These are phyloP conservation scores for Cheirogaleus medius DNA, from an alignment of 2,113 vertebrate genomes.

Conservation along the genomic window DNA sequence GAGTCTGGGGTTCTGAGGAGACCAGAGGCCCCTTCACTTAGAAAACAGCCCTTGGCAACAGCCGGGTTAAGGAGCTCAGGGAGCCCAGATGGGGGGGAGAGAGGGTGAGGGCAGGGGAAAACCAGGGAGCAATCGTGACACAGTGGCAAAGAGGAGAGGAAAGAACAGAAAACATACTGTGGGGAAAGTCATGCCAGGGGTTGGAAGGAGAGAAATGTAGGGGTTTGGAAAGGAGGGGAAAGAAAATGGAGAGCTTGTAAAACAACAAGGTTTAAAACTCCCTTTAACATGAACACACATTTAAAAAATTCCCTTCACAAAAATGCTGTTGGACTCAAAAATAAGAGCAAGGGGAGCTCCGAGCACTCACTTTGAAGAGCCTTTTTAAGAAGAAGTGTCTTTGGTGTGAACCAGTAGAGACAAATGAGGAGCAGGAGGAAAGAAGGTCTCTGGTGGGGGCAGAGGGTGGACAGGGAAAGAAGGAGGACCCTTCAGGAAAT, in stretches of 20 bases:
- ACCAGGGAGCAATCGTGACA: neutral
- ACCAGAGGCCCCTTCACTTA: neutral
- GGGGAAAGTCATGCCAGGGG: neutral
- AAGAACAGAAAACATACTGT: neutral
- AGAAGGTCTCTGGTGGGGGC: neutral
- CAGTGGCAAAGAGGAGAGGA: neutral
- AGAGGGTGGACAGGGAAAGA: neutral
- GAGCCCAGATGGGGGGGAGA: neutral
- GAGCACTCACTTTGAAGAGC: conserved; percentile 31
- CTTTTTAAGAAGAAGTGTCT: neutral
- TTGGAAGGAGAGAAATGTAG: rapidly evolving
- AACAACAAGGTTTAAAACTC: conserved; percentile 28
- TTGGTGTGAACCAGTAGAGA: neutral
- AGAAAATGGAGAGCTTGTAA: neutral
- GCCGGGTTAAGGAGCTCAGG: neutral
- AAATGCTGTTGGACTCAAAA: neutral
- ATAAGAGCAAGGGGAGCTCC: neutral
- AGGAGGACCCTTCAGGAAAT: neutral
- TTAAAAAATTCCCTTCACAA: neutral
- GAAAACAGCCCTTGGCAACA: conserved; percentile 20
- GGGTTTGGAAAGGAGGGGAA: neutral
- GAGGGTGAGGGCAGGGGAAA: neutral
- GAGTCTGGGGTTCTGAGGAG: neutral
- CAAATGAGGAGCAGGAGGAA: neutral
- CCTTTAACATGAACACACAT: neutral